These are phyloP conservation scores for Rousettus leschenaultii DNA, from an alignment of 2,113 vertebrate species.

Conservation along the genomic window DNA sequence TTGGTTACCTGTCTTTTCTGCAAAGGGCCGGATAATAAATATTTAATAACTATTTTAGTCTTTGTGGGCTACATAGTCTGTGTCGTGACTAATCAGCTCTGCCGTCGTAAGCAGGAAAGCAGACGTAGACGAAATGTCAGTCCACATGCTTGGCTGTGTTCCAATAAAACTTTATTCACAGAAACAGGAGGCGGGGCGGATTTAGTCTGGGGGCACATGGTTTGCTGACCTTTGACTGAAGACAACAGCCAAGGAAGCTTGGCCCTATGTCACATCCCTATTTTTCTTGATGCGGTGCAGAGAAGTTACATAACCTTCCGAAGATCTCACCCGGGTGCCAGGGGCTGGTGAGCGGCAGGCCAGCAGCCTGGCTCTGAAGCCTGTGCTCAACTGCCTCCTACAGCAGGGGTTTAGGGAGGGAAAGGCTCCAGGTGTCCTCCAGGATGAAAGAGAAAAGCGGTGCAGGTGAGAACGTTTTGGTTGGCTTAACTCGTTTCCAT, in stretches of 20 bases:
- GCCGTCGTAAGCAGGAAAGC: not conserved
- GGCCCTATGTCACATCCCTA: too few species aligned
- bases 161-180: conserved; percentile 43
- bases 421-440: not conserved
- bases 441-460: not conserved
- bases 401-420: fast-evolving
- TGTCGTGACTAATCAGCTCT: not conserved
- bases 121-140: not conserved
- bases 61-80: not conserved
- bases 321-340: not conserved
- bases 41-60: not conserved
- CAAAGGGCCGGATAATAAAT: not conserved
- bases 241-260: not conserved
- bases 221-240: not conserved
- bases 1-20: not conserved
- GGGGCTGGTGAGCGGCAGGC: not conserved
- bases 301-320: not conserved
- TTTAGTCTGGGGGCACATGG: not conserved
- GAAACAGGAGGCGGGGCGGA: not conserved
- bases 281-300: not conserved
- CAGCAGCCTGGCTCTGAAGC: not conserved
- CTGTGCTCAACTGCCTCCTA: not conserved
- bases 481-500: not conserved
- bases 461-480: not conserved
- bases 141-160: not conserved